Evolutionary conservation across 1,140 invertebrate genomes (phyloP), one percentile per base, ranked within the genome.

Genomic region (Chironomus tepperi): DNA sequence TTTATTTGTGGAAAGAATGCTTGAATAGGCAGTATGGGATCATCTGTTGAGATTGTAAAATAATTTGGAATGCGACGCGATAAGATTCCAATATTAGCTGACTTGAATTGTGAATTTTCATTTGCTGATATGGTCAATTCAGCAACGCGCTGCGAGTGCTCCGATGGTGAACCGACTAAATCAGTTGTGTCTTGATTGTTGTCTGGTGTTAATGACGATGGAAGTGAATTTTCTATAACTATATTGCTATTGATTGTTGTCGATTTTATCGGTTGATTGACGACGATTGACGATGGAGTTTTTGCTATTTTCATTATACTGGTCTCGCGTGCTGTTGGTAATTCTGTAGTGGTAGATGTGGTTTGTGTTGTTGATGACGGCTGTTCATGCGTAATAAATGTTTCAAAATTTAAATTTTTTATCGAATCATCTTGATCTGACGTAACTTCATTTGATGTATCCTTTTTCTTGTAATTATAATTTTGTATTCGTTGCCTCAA

Each of bases 1-100:
- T 87, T 87, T 70, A 88, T 79, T 78, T 87, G 86, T 19, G 87
- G 85, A 77, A 88, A 88, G 78, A 88, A 88, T 6, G 87, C 86
- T 78, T 88, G 86, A 75, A 88, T 87, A 0, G 87, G 87, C 64
- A 88, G 80, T 24, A 87, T 87, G 0, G 87, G 87, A 77, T 88
- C 87, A 75, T 88, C 87, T 8, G 87, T 88, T 0, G 86, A 85
- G 80, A 88, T 84, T 0, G 86, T 87, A 76, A 88, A 88, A 76
- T 87, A 86, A 78, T 84, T 87, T 3, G 87, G 87, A 79, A 86
- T 84, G 75, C 85, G 80, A 77, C 86, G 84, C 74, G 85, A 78
- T 8, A 82, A 79, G n/a, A 77, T 76, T 10, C 64, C 73, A 34
- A 16, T 83, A 42, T 81, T 84, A 0, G 83, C 79, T 21, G 83